These are phyloP conservation scores for Idaea straminata DNA, from an alignment of 2,888 invertebrate species.

Conservation along the genomic window DNA sequence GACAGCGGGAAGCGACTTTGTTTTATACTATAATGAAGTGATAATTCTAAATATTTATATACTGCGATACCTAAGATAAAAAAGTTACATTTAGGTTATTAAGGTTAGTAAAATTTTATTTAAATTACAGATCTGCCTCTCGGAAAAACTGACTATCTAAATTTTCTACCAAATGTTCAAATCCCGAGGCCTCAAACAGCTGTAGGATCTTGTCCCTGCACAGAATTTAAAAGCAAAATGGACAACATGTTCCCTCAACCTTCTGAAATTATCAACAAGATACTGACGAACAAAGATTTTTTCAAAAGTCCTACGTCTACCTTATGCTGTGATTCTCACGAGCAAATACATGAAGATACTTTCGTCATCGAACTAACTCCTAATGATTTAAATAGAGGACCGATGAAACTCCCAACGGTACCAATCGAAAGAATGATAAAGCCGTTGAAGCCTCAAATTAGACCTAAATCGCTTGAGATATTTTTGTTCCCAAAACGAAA, in stretches of 20 bases:
- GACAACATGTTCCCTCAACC: slow-evolving; percentile 43
- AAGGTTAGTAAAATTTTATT: neutral
- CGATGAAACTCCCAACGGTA: slow-evolving; percentile 42
- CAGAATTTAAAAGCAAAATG: slow-evolving; percentile 38
- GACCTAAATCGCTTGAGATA: slow-evolving; percentile 58
- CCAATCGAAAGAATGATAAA: slow-evolving; percentile 35
- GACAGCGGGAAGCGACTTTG: too few relatives aligned
- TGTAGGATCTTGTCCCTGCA: slow-evolving; percentile 56
- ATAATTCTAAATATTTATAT: too few relatives aligned
- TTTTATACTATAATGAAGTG: too few relatives aligned
- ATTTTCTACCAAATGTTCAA: neutral
- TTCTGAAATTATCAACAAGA: slow-evolving; percentile 51
- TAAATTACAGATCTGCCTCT: slow-evolving; percentile 13
- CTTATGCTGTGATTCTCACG: slow-evolving; percentile 63
- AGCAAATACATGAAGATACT: slow-evolving; percentile 54
- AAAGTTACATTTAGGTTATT: too few relatives aligned
- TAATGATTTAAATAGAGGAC: slow-evolving; percentile 24
- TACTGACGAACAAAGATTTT: slow-evolving; percentile 53
- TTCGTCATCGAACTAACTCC: slow-evolving; percentile 53
- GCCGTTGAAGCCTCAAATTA: slow-evolving; percentile 30
- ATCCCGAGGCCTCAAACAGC: neutral
- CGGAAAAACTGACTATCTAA: slow-evolving; percentile 6
- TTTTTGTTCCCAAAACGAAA: slow-evolving; percentile 61
- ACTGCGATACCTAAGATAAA: too few relatives aligned
- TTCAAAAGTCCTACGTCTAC: slow-evolving; percentile 55